Evolutionary conservation across 2,888 invertebrate genomes (phyloP).

Genomic region (Nephrotoma flavescens): DNA sequence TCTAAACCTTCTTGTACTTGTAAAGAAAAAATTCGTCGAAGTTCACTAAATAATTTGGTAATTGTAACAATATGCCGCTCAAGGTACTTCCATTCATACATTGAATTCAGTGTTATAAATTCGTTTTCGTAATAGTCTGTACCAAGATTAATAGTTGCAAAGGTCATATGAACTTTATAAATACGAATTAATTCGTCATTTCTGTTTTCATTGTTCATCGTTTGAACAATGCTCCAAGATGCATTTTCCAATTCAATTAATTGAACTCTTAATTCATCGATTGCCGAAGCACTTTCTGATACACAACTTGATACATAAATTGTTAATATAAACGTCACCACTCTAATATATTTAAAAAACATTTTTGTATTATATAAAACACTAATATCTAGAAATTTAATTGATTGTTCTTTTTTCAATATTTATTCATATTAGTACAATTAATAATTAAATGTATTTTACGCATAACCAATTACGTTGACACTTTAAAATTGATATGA

Average conservation of each 20-base stretch:
- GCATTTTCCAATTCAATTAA: neutral
- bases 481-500: neutral
- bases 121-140: slow-evolving; percentile 14
- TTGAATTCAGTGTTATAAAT: slow-evolving; percentile 26
- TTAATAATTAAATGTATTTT: neutral
- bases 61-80: slow-evolving; percentile 45
- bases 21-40: slow-evolving; percentile 36
- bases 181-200: neutral
- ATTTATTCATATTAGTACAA: neutral
- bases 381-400: neutral
- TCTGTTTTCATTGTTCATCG: neutral
- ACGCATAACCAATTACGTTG: neutral
- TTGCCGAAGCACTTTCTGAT: slow-evolving; percentile 22
- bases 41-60: slow-evolving; percentile 50
- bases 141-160: slow-evolving; percentile 4
- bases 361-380: neutral
- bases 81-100: slow-evolving; percentile 50
- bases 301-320: neutral
- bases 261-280: slow-evolving; percentile 34
- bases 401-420: neutral
- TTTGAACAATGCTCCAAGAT: neutral
- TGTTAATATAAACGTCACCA: neutral
- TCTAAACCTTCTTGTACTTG: slow-evolving; percentile 30
- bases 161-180: neutral
- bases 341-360: neutral